Evolutionary conservation across 2,888 invertebrate genomes (phyloP), one percentile per base, ranked within the genome.

Genomic region (Drosophila leonis): DNA sequence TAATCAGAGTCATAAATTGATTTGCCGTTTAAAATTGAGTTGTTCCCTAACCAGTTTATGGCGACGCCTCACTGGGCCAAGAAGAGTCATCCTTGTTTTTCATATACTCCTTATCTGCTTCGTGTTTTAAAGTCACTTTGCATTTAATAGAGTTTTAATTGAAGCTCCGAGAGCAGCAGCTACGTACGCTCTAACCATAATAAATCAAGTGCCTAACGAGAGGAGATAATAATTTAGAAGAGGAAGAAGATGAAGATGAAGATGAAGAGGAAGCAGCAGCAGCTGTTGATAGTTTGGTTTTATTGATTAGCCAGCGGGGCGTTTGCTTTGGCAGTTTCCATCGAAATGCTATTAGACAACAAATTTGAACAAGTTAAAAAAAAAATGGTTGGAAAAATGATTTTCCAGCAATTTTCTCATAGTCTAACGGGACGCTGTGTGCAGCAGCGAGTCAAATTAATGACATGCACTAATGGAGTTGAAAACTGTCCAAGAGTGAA

Each of bases 81-180:
- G 13, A 24, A 29, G 29, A 24, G 15, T 54, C 18, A 46, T 24
- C 35, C 27, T 37, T 13, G 31, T 29, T 52, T 52, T 35, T 54
- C 42, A 52, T 51, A n/a, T 7, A 10, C 27, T 27, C 15, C 24
- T 8, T 20, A 7, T 9, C 18, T 33, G 39, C 31, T 7, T 59
- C 24, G 24, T 44, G 31, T 1, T 33, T 76, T 66, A 77, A 84
- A 81, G 64, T 60, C 89, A 89, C 72, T 89, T 85, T 65, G 79
- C 74, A 83, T 87, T 81, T 87, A 79, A 85, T 85, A 85, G 84
- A 89, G 84, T 85, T 85, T 85, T 85, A 85, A 85, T 85, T 85
- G 86, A 75, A 51, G 67, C 66, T 39, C 12, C 37, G 46, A 48
- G 57, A 60, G 37, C 24, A 46, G 52, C 59, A 65, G 46, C 42